Conservation (phyloP, 2,113 vertebrate species). For the Cheilinus undulatus region DNA sequence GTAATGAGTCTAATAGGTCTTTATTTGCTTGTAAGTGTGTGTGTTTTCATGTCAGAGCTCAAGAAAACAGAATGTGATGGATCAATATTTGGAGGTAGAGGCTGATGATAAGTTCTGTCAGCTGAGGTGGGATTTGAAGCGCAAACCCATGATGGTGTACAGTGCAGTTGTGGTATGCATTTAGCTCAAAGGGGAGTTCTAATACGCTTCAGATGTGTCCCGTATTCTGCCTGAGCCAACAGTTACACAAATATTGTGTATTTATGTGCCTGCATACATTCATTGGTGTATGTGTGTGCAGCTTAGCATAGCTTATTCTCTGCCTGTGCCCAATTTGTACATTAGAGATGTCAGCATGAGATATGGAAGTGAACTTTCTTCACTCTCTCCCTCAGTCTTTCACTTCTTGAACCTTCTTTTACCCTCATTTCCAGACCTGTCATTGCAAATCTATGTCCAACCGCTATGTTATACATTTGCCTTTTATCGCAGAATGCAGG, state of each 20-base stretch:
- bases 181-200: constrained; percentile 54
- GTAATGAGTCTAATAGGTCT: constrained; percentile 58
- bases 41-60: constrained; percentile 53
- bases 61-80: constrained; percentile 49
- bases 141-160: not conserved
- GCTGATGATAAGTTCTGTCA: constrained; percentile 13
- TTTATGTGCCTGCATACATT: not conserved
- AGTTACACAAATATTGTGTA: constrained; percentile 37
- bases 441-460: not conserved
- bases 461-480: not conserved
- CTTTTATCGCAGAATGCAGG: not conserved
- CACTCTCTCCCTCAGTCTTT: not conserved
- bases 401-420: not conserved
- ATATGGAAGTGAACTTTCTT: constrained; percentile 25
- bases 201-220: constrained; percentile 75
- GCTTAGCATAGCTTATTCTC: constrained; percentile 43
- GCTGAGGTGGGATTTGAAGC: constrained; percentile 18
- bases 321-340: constrained; percentile 67
- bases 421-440: constrained; percentile 8
- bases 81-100: constrained; percentile 46
- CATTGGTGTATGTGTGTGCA: not conserved
- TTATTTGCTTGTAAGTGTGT: constrained; percentile 27
- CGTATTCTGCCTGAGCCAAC: constrained; percentile 41
- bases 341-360: constrained; percentile 45
- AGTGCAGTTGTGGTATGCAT: constrained; percentile 30